Evolutionary conservation across 2,797 vertebrate species (phyloP).

Genomic region (Lithobates pipiens): DNA sequence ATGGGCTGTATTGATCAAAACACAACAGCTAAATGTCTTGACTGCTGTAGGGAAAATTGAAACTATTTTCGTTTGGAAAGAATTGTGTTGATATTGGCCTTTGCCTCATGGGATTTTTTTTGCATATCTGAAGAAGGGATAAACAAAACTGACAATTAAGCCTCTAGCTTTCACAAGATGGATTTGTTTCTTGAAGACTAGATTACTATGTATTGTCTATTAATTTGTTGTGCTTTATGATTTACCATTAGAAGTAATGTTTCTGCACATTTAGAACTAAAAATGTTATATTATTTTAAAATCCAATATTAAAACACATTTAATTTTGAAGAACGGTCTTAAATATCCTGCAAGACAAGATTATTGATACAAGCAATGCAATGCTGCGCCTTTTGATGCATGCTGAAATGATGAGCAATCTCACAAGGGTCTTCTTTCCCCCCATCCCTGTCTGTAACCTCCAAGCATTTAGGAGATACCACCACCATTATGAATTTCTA

Average conservation of each 20-base stretch:
- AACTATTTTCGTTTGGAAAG: slow-evolving; percentile 57
- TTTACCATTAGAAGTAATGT: neutral
- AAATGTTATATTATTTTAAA: neutral
- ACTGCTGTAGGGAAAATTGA: slow-evolving; percentile 66
- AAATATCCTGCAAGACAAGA: neutral
- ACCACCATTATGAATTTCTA: too few species aligned
- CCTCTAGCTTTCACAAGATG: slow-evolving; percentile 22
- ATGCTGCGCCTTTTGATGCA: too few species aligned
- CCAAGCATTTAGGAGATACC: too few species aligned
- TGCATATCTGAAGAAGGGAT: slow-evolving; percentile 45
- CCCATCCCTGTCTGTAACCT: neutral
- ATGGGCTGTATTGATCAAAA: slow-evolving; percentile 73
- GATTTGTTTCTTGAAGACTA: slow-evolving; percentile 34
- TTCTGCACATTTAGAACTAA: neutral
- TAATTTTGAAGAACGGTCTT: neutral
- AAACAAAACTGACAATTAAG: slow-evolving; percentile 39
- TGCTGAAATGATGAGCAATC: neutral
- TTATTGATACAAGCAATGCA: neutral
- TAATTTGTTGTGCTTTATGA: slow-evolving; percentile 2
- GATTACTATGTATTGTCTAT: slow-evolving; percentile 28
- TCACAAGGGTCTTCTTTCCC: neutral
- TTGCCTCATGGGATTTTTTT: slow-evolving; percentile 41
- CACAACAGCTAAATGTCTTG: slow-evolving; percentile 66
- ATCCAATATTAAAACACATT: too few species aligned
- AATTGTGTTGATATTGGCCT: slow-evolving; percentile 49